A percentile compares a stretch with the other conserved stretches of the same genome.
phyloP scores from a whole-genome alignment of 2,797 vertebrate genomes.

The Tangara arthus region DNA sequence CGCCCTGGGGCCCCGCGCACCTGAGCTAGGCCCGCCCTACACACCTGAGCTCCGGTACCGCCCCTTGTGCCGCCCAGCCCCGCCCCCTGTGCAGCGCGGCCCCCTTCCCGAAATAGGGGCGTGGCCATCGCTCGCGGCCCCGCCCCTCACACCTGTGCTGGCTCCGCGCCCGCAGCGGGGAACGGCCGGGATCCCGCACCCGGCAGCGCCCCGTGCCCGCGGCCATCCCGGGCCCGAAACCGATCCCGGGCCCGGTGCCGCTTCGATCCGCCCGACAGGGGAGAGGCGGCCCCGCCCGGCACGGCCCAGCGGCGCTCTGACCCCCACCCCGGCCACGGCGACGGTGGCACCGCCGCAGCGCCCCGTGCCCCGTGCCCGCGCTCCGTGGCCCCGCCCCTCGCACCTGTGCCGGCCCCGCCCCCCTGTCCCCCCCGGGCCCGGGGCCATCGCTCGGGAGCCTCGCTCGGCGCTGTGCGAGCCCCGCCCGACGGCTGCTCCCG shows the following conservation, averaged over 20 bases:
- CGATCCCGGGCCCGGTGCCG: no score
- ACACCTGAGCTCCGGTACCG: no score
- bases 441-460: not conserved
- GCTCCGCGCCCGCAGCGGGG: not conserved
- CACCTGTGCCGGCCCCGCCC: not conserved
- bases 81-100: no score
- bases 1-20: no score
- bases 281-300: not conserved
- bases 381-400: not conserved
- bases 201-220: not conserved
- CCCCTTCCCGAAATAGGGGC: no score
- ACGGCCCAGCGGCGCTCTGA: not conserved
- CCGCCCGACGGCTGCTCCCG: not conserved
- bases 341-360: no score
- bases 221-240: not conserved
- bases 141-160: no score
- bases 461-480: not conserved
- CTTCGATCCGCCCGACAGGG: accelerated
- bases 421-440: not conserved
- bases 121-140: no score
- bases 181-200: not conserved
- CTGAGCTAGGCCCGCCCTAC: no score
- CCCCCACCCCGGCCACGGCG: no score
- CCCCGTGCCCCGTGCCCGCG: no score
- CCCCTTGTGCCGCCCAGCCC: no score